These are phyloP conservation scores for Cacoxenus indagator DNA, from an alignment of 2,888 invertebrate genomes.

Conservation along the genomic window DNA sequence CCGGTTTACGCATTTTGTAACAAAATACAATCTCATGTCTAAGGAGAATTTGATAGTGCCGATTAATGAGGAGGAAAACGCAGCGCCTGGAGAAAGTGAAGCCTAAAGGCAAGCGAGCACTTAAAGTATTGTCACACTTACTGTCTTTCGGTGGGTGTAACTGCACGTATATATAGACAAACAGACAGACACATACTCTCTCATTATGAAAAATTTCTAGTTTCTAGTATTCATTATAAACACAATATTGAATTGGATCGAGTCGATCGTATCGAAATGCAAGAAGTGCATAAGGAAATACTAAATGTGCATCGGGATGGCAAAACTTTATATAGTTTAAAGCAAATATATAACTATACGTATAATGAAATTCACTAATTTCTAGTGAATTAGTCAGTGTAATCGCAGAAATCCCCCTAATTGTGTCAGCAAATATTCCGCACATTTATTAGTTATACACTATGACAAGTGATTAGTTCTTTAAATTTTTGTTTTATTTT, in stretches of 20 bases:
- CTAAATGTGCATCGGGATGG: not conserved
- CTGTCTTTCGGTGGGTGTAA: not conserved
- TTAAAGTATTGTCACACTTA: not conserved
- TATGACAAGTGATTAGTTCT: conserved; percentile 48
- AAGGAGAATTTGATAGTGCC: conserved; percentile 99
- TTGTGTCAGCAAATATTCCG: conserved; percentile 44
- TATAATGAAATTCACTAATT: not conserved
- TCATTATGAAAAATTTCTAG: conserved; percentile 14
- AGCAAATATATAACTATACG: conserved; percentile 14
- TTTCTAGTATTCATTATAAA: conserved; percentile 13
- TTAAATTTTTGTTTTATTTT: conserved; percentile 58
- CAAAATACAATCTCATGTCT: conserved; percentile 98
- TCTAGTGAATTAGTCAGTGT: not conserved
- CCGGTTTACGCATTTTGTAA: conserved; percentile 97
- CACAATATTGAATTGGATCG: not conserved
- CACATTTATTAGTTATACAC: conserved; percentile 39
- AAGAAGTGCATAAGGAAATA: not conserved
- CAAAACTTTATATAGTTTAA: not conserved
- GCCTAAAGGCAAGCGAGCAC: conserved; percentile 64
- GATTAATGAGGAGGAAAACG: conserved; percentile 86
- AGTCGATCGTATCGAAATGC: not conserved
- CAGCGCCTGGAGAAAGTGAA: conserved; percentile 72
- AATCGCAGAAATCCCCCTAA: conserved; percentile 12
- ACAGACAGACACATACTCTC: conserved; percentile 32
- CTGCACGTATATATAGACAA: conserved; percentile 17